Conservation (phyloP, 2,797 vertebrate genomes). For the Poeciliopsis gracilis region DNA sequence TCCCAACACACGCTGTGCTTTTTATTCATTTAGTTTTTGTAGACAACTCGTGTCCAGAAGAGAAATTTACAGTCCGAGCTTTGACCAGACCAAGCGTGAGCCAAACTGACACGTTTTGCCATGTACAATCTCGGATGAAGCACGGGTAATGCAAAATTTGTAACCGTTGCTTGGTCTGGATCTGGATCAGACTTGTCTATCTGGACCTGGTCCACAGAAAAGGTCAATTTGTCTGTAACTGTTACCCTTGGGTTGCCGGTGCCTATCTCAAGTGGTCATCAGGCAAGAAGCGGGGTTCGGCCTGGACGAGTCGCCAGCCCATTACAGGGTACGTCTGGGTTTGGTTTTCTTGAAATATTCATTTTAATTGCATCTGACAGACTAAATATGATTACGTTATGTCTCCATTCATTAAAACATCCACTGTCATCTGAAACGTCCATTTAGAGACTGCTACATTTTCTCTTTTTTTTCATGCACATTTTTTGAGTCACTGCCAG, state of each 20-base stretch:
- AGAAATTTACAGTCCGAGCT: background rate
- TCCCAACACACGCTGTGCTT: slow-evolving; percentile 22
- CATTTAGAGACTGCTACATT: background rate
- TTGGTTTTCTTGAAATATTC: background rate
- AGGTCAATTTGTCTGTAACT: background rate
- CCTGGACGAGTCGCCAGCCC: no score
- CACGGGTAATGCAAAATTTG: background rate
- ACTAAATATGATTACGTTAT: background rate
- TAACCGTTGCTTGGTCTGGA: background rate
- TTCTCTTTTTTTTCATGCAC: background rate
- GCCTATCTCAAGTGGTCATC: no score
- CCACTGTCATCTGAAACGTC: background rate
- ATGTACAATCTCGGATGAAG: background rate
- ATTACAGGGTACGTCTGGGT: background rate
- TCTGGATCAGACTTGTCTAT: background rate
- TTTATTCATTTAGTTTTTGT: slow-evolving; percentile 18
- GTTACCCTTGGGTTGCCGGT: background rate
- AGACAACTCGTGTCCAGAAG: background rate
- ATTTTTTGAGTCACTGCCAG: background rate
- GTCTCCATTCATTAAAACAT: background rate
- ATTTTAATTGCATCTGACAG: background rate
- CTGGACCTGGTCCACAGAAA: background rate
- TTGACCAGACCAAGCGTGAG: background rate
- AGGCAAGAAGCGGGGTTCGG: no score
- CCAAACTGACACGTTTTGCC: background rate